Conservation (phyloP, 2,888 invertebrate genomes). For the Apoda limacodes region DNA sequence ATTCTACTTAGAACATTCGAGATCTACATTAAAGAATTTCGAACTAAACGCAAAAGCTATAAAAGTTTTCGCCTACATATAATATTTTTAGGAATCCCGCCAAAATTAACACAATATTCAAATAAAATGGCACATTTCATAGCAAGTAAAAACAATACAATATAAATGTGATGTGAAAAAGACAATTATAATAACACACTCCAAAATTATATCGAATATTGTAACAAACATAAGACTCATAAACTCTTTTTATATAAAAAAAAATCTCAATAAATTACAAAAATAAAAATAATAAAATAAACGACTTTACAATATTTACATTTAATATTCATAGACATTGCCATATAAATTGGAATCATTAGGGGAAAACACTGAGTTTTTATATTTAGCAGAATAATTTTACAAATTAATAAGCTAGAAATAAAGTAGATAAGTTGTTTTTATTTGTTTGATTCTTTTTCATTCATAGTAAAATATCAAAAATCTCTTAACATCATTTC, state of each 20-base stretch:
- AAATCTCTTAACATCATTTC: constrained; percentile 58
- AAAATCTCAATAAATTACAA: constrained; percentile 64
- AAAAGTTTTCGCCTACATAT: too few relatives aligned
- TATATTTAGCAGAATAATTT: too few relatives aligned
- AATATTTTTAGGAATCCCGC: too few relatives aligned
- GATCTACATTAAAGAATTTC: constrained; percentile 46
- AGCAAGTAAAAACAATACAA: constrained; percentile 44
- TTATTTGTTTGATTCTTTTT: too few relatives aligned
- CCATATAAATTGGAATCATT: constrained; percentile 36
- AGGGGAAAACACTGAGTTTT: constrained; percentile 35
- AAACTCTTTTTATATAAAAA: constrained; percentile 47
- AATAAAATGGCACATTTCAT: constrained; percentile 25
- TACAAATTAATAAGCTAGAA: constrained; percentile 31
- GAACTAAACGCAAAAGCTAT: too few relatives aligned
- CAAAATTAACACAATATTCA: constrained; percentile 24
- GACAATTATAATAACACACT: constrained; percentile 27
- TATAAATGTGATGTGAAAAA: constrained; percentile 28
- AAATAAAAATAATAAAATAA: constrained; percentile 38
- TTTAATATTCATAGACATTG: constrained; percentile 56
- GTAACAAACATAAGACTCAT: constrained; percentile 55
- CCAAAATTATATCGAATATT: too few relatives aligned
- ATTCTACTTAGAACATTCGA: constrained; percentile 63
- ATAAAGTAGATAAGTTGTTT: constrained; percentile 44
- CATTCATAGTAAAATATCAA: constrained; percentile 68
- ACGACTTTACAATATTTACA: constrained; percentile 68